Evolutionary conservation across 2,797 vertebrate species (phyloP).

Genomic region (Onychomys leucogaster): DNA sequence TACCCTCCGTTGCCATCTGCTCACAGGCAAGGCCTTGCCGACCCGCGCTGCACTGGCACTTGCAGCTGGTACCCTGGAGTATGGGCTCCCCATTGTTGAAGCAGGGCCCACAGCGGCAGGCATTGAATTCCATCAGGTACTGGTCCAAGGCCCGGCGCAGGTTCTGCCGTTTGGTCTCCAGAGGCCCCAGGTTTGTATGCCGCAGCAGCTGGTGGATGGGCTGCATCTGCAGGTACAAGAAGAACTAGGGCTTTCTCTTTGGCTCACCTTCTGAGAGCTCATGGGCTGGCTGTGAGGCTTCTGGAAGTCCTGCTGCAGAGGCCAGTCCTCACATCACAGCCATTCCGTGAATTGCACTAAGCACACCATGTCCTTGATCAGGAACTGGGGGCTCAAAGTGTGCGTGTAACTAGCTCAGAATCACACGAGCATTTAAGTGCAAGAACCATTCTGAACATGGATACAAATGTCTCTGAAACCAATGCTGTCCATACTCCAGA

Average conservation of each 20-base stretch:
- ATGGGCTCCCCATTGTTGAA: constrained; percentile 90
- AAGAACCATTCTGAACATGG: background rate
- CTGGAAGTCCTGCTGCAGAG: background rate
- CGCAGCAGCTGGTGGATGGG: constrained; percentile 92
- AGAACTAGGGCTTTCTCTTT: background rate
- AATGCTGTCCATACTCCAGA: background rate
- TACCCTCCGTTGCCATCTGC: constrained; percentile 49
- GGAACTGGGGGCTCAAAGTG: background rate
- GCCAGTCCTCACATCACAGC: background rate
- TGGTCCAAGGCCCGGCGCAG: constrained; percentile 90
- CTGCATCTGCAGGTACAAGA: constrained; percentile 86
- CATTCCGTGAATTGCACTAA: background rate
- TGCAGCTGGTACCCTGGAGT: constrained; percentile 88
- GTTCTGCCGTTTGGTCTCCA: constrained; percentile 88
- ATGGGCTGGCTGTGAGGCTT: background rate
- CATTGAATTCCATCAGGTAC: constrained; percentile 91
- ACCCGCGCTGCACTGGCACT: constrained; percentile 90
- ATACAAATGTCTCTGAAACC: background rate
- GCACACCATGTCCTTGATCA: background rate
- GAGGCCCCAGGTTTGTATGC: constrained; percentile 86
- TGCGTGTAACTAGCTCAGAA: background rate
- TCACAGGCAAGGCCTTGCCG: constrained; percentile 87
- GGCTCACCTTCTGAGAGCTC: background rate
- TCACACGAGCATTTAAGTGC: background rate
- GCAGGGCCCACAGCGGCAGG: constrained; percentile 93